phyloP scores from a whole-genome alignment of 2,888 invertebrate species.

The Ligdia adustata region DNA sequence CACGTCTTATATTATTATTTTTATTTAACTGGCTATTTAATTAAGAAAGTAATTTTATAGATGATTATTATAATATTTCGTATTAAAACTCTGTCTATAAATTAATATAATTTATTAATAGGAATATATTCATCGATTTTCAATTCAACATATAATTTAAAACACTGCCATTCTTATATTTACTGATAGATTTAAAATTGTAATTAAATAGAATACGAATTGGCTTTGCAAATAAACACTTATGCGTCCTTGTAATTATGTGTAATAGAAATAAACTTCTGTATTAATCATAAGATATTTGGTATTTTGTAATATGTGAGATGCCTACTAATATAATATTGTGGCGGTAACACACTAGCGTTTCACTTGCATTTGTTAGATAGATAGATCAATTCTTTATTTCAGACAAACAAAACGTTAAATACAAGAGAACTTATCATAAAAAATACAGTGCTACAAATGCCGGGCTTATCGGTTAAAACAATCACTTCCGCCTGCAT shows the following conservation, averaged over 20 bases:
- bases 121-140: conserved; percentile 20
- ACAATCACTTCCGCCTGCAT: too few species aligned
- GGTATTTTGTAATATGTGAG: conserved; percentile 3
- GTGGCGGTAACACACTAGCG: not conserved
- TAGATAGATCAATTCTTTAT: too few species aligned
- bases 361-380: too few species aligned
- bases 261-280: conserved; percentile 11
- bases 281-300: conserved; percentile 4
- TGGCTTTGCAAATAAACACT: conserved; percentile 17
- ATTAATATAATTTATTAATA: conserved; percentile 27
- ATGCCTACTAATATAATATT: conserved; percentile 24
- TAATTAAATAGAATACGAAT: conserved; percentile 16
- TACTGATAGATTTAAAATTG: conserved; percentile 16
- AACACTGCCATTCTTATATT: conserved; percentile 35
- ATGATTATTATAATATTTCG: not conserved
- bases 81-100: conserved; percentile 1
- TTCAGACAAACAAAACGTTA: too few species aligned
- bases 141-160: conserved; percentile 24
- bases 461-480: too few species aligned
- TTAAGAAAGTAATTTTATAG: conserved; percentile 4
- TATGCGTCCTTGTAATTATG: conserved; percentile 11
- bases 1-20: conserved; percentile 5
- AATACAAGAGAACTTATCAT: too few species aligned
- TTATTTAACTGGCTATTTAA: conserved; percentile 19
- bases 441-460: too few species aligned